These are phyloP conservation scores for Anoura caudifer DNA, from an alignment of 2,113 vertebrate species.

Conservation along the genomic window DNA sequence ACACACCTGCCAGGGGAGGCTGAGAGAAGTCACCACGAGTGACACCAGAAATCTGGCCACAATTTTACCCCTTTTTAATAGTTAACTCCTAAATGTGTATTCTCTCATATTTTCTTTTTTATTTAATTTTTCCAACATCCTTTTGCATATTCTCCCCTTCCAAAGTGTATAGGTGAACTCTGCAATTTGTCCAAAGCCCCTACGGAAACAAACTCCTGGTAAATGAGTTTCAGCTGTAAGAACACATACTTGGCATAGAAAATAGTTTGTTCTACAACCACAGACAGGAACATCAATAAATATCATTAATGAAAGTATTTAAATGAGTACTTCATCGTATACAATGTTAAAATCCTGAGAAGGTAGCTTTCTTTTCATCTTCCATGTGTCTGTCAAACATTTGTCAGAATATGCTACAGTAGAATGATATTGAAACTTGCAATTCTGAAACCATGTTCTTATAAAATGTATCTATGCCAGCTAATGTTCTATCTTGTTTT, in stretches of 20 bases:
- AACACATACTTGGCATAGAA: neutral
- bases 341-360: neutral
- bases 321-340: neutral
- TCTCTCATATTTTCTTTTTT: neutral
- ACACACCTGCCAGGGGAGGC: rapidly evolving
- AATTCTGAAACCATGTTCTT: neutral
- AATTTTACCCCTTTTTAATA: neutral
- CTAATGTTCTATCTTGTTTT: neutral
- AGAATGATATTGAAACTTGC: neutral
- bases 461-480: neutral
- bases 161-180: neutral
- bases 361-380: neutral
- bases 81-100: neutral
- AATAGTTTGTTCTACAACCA: neutral
- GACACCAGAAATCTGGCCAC: neutral
- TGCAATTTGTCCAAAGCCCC: neutral
- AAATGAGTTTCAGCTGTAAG: neutral
- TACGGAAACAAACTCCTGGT: neutral
- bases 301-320: neutral
- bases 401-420: neutral
- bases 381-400: neutral
- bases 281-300: neutral
- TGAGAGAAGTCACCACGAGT: neutral
- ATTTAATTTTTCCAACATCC: neutral
- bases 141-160: neutral